Percentiles rank a stretch among this genome's conserved stretches.
These are phyloP conservation scores for Agrypnia vestita DNA, from an alignment of 1,140 invertebrate species.

Conservation along the genomic window DNA sequence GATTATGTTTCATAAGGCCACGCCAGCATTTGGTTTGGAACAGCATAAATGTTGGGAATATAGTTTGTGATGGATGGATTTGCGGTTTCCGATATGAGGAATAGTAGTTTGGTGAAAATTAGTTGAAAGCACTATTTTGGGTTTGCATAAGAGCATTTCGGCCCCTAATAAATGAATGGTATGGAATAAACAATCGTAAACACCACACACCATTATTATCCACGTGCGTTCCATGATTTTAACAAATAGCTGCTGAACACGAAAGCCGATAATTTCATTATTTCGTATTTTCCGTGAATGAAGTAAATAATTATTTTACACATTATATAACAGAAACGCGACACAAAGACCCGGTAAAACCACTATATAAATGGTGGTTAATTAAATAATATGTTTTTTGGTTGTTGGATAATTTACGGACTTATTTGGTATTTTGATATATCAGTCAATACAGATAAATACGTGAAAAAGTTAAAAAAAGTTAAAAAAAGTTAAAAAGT, in stretches of 20 bases:
- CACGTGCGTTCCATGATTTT: constrained; percentile 17
- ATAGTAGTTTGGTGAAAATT: neutral
- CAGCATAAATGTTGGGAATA: neutral
- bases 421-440: no score
- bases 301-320: no score
- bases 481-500: no score
- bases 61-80: constrained; percentile 21
- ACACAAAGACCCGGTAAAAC: no score
- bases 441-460: no score
- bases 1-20: no score
- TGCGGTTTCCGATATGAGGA: neutral
- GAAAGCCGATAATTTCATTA: neutral
- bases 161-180: constrained; percentile 22
- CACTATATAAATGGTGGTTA: no score
- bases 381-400: no score
- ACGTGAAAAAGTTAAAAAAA: no score
- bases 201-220: constrained; percentile 3
- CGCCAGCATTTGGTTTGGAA: neutral
- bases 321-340: no score
- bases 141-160: constrained; percentile 5
- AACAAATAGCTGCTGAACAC: constrained; percentile 21
- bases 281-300: no score
- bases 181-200: constrained; percentile 5
- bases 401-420: no score
- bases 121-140: constrained; percentile 17